Conservation (phyloP, 2,797 vertebrate species). For the Novumbra hubbsi region DNA sequence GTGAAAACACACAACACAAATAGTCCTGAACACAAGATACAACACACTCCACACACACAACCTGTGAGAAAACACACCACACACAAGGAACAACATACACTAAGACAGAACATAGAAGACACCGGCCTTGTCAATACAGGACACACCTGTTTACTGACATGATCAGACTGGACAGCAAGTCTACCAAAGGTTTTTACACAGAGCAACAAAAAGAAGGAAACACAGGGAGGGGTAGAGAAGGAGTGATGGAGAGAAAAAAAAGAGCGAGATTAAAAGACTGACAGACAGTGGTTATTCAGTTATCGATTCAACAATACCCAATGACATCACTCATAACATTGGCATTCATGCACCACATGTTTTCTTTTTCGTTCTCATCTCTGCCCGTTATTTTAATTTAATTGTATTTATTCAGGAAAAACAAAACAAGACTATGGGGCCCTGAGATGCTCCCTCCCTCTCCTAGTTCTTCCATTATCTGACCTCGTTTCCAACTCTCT, state of each 20-base stretch:
- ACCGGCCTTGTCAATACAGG: conserved; percentile 30
- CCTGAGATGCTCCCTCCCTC: no score
- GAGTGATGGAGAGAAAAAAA: background rate
- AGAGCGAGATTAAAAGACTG: background rate
- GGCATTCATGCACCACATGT: no score
- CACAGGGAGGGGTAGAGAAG: background rate
- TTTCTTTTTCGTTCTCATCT: conserved; percentile 9
- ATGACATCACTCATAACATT: no score
- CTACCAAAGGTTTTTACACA: conserved; percentile 22
- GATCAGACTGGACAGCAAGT: conserved; percentile 14
- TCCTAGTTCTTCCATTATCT: no score
- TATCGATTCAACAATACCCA: no score
- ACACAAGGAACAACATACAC: background rate
- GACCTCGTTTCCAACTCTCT: background rate
- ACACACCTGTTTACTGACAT: conserved; percentile 38
- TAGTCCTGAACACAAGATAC: background rate
- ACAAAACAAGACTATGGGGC: no score
- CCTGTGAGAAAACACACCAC: background rate
- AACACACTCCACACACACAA: background rate
- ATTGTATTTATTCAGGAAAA: no score
- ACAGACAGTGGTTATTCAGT: background rate
- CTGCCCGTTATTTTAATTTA: no score
- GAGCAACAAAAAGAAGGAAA: conserved; percentile 3
- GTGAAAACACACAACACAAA: no score
- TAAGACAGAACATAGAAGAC: background rate